Evolutionary conservation across 2,797 vertebrate genomes (phyloP), one percentile per base, ranked within the genome.

Genomic region (Buceros bicornis): DNA sequence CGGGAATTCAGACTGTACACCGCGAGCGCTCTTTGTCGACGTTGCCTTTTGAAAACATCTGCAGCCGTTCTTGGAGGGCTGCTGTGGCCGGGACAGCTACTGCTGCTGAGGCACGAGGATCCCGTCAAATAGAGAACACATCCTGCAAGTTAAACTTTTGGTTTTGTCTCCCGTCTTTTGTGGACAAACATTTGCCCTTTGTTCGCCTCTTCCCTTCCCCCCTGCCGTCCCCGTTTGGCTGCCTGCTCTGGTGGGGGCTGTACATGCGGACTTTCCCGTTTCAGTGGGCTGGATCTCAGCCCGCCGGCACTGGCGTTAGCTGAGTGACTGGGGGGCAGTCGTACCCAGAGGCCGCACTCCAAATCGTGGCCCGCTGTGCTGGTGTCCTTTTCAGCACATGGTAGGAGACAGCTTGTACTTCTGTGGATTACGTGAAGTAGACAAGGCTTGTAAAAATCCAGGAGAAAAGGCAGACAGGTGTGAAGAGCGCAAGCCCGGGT

Each of bases 281-380:
- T 51, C 31, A 9, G 0, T 12, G 31, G 51, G 65, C 28, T 1
- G 1, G 22, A 26, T 35, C 35, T 80, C 0, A 0, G 16, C 37
- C n/a, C 10, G 42, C 62, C 54, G 40, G 57, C 8, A 8, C 42
- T 31, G 33, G 20, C 4, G 1, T 61, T 37, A 43, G 45, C 53
- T 35, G 45, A n/a, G 33, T 37, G 53, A 60, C 37, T 61, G 66
- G 9, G 35, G 28, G 43, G 26, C 33, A n/a, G 10, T 47, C 58
- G 40, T 58, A 28, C 43, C 43, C 13, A 11, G 18, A 72, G 33
- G 40, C 45, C 21, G 3, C 2, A 1, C 53, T 74, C 61, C 28
- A 1, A 70, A 54, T 21, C 6, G 3, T 45, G 42, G 53, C 20
- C 42, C 6, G 3, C 81, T 64, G 29, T 62, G 7, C 56, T 43